Conservation (phyloP, 2,888 invertebrate genomes). For the Lasiommata megera region DNA sequence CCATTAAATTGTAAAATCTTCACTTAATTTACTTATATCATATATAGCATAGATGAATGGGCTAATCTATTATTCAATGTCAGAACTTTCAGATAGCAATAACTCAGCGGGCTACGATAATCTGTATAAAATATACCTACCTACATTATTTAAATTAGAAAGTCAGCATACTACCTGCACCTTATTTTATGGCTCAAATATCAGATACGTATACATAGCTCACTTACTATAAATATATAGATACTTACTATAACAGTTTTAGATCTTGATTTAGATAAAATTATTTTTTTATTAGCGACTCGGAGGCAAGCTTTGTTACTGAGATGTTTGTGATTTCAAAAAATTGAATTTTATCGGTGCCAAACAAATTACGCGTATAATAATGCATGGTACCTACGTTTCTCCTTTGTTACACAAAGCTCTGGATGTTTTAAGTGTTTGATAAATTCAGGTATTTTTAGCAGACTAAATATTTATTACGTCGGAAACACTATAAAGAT, state of each 20-base stretch:
- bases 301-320: too few relatives aligned
- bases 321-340: background rate
- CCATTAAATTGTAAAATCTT: constrained; percentile 34
- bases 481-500: constrained; percentile 34
- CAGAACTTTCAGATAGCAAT: constrained; percentile 48
- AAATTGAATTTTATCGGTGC: background rate
- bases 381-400: constrained; percentile 1
- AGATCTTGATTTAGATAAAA: too few relatives aligned
- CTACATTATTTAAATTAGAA: constrained; percentile 42
- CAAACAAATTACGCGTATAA: background rate
- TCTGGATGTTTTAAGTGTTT: constrained; percentile 21
- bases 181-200: constrained; percentile 36
- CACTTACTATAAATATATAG: too few relatives aligned
- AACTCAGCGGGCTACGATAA: constrained; percentile 52
- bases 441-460: constrained; percentile 30
- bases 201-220: too few relatives aligned
- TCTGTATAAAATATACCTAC: constrained; percentile 41
- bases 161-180: constrained; percentile 42
- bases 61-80: constrained; percentile 38
- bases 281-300: too few relatives aligned
- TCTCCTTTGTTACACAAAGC: constrained; percentile 40
- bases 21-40: constrained; percentile 32
- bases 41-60: constrained; percentile 31
- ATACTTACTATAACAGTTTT: too few relatives aligned
- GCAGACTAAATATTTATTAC: constrained; percentile 35